phyloP scores from a whole-genome alignment of 2,888 invertebrate species.

The Brachylomia viminalis region DNA sequence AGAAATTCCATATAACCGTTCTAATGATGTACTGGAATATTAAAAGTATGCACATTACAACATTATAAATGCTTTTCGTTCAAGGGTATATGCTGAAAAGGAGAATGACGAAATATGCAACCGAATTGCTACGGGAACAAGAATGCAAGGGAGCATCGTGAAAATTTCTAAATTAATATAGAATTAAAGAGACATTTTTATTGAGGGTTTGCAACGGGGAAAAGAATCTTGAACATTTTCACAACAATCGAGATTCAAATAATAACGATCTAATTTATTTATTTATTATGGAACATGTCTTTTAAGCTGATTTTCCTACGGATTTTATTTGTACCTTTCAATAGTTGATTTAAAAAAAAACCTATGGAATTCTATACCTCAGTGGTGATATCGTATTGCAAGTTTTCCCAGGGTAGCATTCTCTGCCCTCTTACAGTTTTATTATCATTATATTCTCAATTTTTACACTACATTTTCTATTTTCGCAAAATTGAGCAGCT shows the following conservation, averaged over 20 bases:
- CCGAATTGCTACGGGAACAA: background rate
- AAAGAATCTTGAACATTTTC: background rate
- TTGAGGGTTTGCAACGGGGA: background rate
- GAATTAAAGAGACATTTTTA: background rate
- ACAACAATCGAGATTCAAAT: background rate
- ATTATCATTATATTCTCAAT: constrained; percentile 12
- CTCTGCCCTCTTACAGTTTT: background rate
- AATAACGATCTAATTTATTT: constrained; percentile 6
- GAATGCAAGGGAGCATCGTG: background rate
- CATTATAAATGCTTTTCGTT: background rate
- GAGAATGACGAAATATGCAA: background rate
- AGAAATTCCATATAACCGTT: background rate
- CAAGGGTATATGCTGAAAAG: background rate
- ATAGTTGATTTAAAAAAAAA: background rate
- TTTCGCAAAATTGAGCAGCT: constrained; percentile 42
- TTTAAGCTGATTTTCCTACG: background rate
- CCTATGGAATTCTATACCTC: background rate
- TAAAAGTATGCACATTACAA: background rate
- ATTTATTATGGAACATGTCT: background rate
- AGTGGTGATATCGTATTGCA: background rate
- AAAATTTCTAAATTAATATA: constrained; percentile 11
- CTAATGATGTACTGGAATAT: background rate
- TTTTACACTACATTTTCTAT: constrained; percentile 43
- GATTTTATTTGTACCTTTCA: background rate
- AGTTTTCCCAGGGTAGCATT: constrained; percentile 7